These are phyloP conservation scores for Anarsia innoxiella DNA, from an alignment of 2,888 invertebrate genomes.

Conservation along the genomic window DNA sequence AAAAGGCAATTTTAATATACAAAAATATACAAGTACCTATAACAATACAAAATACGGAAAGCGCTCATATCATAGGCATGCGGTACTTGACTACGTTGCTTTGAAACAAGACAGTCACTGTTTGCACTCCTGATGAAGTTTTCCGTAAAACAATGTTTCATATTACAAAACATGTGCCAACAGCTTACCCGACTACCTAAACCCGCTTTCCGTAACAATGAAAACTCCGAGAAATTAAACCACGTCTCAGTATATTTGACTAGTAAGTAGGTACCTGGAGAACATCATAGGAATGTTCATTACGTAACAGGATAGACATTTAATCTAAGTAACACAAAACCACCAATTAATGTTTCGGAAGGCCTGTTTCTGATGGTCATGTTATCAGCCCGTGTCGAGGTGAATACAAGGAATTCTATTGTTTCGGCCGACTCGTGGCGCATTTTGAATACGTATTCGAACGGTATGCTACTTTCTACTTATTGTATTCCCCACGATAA, in stretches of 20 bases:
- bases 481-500: slow-evolving; percentile 44
- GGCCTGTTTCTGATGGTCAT: slow-evolving; percentile 20
- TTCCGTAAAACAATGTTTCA: slow-evolving; percentile 49
- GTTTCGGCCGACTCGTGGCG: slow-evolving; percentile 36
- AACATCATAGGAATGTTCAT: neutral
- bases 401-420: slow-evolving; percentile 46
- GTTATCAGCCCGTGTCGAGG: slow-evolving; percentile 29
- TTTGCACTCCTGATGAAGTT: slow-evolving; percentile 40
- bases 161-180: slow-evolving; percentile 45
- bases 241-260: neutral
- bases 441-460: slow-evolving; percentile 27
- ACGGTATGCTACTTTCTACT: slow-evolving; percentile 42
- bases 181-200: slow-evolving; percentile 13
- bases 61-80: too few relatives aligned
- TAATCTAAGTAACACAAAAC: neutral
- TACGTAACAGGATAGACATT: neutral
- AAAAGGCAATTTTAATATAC: too few relatives aligned
- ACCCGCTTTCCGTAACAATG: slow-evolving; percentile 20
- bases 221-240: slow-evolving; percentile 10
- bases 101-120: slow-evolving; percentile 36
- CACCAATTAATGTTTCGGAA: neutral
- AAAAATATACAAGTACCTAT: too few relatives aligned
- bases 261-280: too few relatives aligned
- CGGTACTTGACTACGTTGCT: slow-evolving; percentile 24
- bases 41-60: slow-evolving; percentile 7